Evolutionary conservation across 2,888 invertebrate genomes (phyloP).

Genomic region (Incurvaria masculella): DNA sequence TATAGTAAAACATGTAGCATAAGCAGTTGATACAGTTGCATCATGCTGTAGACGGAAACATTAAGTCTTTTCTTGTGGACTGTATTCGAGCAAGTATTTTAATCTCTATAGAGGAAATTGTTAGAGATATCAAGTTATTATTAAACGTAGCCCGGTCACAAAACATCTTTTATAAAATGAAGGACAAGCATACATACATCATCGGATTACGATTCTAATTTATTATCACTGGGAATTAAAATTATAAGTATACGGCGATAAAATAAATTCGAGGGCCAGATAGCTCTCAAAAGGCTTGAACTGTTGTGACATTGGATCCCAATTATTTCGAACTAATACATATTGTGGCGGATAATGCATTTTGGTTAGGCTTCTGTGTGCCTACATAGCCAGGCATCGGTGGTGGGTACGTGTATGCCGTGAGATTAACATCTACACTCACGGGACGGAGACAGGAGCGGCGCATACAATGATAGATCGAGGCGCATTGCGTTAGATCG

Average conservation of each 20-base stretch:
- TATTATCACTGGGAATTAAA: conserved; percentile 35
- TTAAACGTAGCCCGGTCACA: conserved; percentile 27
- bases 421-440: too few species aligned
- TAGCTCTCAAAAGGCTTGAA: conserved; percentile 25
- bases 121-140: conserved; percentile 42
- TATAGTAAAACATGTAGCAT: too few species aligned
- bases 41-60: too few species aligned
- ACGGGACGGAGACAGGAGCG: too few species aligned
- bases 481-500: too few species aligned
- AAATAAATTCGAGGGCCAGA: conserved; percentile 30
- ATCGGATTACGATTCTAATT: conserved; percentile 47
- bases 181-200: conserved; percentile 39
- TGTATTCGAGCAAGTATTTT: too few species aligned
- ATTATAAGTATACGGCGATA: conserved; percentile 34
- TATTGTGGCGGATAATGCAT: background rate
- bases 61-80: too few species aligned
- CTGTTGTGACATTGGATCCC: conserved; percentile 49
- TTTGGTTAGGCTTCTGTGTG: background rate
- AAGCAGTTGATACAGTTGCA: too few species aligned
- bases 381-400: background rate
- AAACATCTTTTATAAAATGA: conserved; percentile 29
- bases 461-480: too few species aligned
- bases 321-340: conserved; percentile 44
- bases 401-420: too few species aligned
- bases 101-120: conserved; percentile 31